These are phyloP conservation scores for Agelastica alni DNA, from an alignment of 2,888 invertebrate species.

Conservation along the genomic window DNA sequence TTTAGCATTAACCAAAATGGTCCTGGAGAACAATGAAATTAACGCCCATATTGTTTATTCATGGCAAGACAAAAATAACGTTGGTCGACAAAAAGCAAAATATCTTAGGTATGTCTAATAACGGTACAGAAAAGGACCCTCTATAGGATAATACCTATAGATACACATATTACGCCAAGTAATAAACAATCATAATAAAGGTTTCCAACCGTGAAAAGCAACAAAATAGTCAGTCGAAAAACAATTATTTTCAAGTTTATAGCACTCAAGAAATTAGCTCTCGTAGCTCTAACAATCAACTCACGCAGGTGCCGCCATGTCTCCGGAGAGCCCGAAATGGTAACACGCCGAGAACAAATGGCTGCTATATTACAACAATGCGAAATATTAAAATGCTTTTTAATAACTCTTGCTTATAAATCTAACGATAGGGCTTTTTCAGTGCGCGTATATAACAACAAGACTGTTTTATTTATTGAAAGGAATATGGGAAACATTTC, in stretches of 20 bases:
- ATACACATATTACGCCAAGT: too few species aligned
- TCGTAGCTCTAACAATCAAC: conserved; percentile 16
- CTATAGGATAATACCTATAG: too few species aligned
- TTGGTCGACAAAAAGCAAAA: too few species aligned
- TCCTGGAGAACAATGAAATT: too few species aligned
- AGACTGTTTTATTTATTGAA: conserved; percentile 20
- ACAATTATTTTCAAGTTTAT: conserved; percentile 22
- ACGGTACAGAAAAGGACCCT: too few species aligned
- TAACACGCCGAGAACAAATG: conserved; percentile 13
- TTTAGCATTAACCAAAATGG: too few species aligned
- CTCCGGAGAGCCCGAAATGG: conserved; percentile 11
- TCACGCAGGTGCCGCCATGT: conserved; percentile 21
- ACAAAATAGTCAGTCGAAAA: conserved; percentile 10
- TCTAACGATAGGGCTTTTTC: conserved; percentile 11
- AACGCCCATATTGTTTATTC: too few species aligned
- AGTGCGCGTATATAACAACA: conserved; percentile 13
- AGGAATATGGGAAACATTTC: conserved; percentile 5
- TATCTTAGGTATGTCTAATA: too few species aligned
- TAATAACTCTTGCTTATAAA: conserved; percentile 23
- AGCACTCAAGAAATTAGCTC: conserved; percentile 23
- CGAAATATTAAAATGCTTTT: conserved; percentile 18
- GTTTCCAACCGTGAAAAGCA: conserved; percentile 8
- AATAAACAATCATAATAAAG: too few species aligned
- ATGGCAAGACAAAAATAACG: too few species aligned
- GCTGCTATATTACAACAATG: conserved; percentile 9